Evolutionary conservation across 2,113 vertebrate species (phyloP).

Genomic region (Phyllostomus discolor): DNA sequence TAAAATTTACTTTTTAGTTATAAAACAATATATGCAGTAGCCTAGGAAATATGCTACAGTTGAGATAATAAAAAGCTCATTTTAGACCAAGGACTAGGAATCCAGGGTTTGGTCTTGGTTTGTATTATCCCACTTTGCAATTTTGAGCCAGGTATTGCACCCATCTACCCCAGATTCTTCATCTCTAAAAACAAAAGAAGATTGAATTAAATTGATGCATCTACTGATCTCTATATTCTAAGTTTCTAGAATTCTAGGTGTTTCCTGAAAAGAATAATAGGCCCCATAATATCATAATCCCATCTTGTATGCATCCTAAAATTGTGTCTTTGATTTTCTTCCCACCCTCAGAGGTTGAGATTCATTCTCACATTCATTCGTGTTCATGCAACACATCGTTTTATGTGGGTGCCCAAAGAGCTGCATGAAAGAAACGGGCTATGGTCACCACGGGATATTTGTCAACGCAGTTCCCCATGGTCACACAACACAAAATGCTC

Average conservation of each 20-base stretch:
- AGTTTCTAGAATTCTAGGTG: neutral
- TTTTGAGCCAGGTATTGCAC: neutral
- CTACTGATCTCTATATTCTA: neutral
- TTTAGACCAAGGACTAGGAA: neutral
- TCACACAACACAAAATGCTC: neutral
- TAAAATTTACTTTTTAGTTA: neutral
- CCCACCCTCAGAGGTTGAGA: neutral
- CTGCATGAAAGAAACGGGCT: neutral
- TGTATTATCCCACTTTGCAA: neutral
- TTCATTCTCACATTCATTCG: neutral
- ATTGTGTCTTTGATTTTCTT: neutral
- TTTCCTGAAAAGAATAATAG: neutral
- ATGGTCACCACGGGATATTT: neutral
- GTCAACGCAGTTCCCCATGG: neutral
- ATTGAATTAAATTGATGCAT: neutral
- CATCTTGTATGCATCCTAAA: neutral
- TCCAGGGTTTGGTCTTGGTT: neutral
- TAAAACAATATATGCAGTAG: neutral
- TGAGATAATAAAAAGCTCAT: neutral
- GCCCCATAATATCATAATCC: neutral
- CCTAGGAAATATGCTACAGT: neutral
- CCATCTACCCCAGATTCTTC: neutral
- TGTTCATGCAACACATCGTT: neutral
- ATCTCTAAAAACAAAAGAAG: neutral
- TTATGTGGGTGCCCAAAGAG: neutral